A percentile compares a stretch with the other conserved stretches of the same genome.
Conservation (phyloP, 2,113 vertebrate genomes). For the Cyphomyrus discorhynchus region DNA sequence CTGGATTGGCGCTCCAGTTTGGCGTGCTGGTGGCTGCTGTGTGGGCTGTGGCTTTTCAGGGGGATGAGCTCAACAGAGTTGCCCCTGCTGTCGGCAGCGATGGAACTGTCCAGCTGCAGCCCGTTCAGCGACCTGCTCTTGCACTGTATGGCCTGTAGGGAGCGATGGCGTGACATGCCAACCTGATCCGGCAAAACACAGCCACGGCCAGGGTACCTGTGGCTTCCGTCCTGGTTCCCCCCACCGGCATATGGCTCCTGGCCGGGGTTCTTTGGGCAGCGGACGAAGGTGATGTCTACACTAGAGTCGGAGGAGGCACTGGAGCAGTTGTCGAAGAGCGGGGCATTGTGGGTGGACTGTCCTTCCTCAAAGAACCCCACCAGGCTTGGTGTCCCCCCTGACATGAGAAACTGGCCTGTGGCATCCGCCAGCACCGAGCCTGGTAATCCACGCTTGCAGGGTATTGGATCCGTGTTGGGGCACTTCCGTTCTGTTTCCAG, state of each 20-base stretch:
- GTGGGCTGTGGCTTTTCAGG: constrained; percentile 55
- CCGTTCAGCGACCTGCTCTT: constrained; percentile 92
- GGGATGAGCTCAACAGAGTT: constrained; percentile 27
- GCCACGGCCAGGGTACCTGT: constrained; percentile 64
- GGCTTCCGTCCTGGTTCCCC: constrained; percentile 58
- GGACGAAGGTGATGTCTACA: constrained; percentile 86
- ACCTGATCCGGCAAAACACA: constrained; percentile 62
- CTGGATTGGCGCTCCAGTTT: constrained; percentile 74
- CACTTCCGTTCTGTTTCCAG: constrained; percentile 73
- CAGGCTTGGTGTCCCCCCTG: constrained; percentile 46
- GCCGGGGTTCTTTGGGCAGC: constrained; percentile 70
- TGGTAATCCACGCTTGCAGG: constrained; percentile 50
- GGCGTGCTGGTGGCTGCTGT: constrained; percentile 65
- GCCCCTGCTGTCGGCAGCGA: constrained; percentile 42
- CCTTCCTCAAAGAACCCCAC: constrained; percentile 61
- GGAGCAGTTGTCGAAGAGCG: constrained; percentile 78
- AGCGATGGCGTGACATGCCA: constrained; percentile 42
- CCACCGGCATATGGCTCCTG: constrained; percentile 38
- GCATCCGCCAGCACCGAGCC: constrained; percentile 60
- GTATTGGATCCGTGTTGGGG: constrained; percentile 45
- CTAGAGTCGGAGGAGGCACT: constrained; percentile 85
- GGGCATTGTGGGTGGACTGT: constrained; percentile 62
- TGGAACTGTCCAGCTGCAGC: constrained; percentile 82
- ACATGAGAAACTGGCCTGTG: constrained; percentile 64
- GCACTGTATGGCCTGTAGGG: constrained; percentile 68